Percentiles rank a stretch among this genome's conserved stretches.
phyloP scores from a whole-genome alignment of 2,113 vertebrate species.

The Machaerirhynchus nigripectus region DNA sequence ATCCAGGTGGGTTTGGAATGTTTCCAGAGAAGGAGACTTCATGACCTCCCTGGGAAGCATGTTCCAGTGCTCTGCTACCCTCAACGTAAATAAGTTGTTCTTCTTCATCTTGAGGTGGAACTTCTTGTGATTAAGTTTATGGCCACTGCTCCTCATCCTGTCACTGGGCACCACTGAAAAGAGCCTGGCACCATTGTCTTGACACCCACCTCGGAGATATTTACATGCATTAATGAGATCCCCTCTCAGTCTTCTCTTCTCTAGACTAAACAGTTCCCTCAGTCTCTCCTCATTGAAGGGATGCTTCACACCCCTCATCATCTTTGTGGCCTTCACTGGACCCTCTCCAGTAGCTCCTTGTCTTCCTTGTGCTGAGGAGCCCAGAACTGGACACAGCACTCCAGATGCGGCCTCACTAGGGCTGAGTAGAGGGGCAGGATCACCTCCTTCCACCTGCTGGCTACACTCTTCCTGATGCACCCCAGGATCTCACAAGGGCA shows the following conservation, averaged over 20 bases:
- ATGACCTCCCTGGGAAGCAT: neutral
- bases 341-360: neutral
- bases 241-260: neutral
- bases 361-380: neutral
- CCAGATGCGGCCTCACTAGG: neutral
- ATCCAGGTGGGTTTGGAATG: neutral
- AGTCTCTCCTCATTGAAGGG: rapidly evolving
- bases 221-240: neutral
- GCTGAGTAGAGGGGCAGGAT: neutral
- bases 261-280: neutral
- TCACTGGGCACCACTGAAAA: neutral
- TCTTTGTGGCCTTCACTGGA: neutral
- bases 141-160: neutral
- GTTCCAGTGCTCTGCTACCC: neutral
- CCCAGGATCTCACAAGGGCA: neutral
- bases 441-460: neutral
- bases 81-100: neutral
- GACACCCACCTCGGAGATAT: neutral
- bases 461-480: neutral
- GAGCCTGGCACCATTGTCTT: neutral
- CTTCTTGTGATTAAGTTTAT: neutral
- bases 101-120: neutral
- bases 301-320: neutral
- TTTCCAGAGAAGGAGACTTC: neutral
- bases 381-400: neutral